A percentile compares a stretch with the other conserved stretches of the same genome.
phyloP scores from a whole-genome alignment of 2,797 vertebrate species.

The Girardinus metallicus region DNA sequence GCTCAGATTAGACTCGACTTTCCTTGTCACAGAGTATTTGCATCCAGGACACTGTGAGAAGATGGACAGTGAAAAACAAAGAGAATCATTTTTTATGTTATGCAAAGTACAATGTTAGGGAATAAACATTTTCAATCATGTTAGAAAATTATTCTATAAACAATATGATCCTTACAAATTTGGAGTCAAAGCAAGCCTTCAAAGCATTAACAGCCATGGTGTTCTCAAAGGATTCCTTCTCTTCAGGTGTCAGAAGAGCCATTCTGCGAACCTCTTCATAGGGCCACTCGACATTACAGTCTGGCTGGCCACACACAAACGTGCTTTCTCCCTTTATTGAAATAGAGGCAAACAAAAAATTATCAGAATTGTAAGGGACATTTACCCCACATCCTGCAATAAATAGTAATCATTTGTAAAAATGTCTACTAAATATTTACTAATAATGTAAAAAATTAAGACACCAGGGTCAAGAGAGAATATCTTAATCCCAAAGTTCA shows the following conservation, averaged over 20 bases:
- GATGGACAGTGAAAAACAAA: background rate
- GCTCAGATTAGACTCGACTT: constrained; percentile 1
- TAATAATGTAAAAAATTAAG: too few species aligned
- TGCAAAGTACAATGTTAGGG: background rate
- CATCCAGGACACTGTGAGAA: constrained; percentile 6
- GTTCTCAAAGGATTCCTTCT: constrained; percentile 65
- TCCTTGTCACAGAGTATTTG: background rate
- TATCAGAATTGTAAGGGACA: background rate
- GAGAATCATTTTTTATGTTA: constrained; percentile 33
- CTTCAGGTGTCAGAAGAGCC: constrained; percentile 68
- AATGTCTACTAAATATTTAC: too few species aligned
- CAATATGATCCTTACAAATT: constrained; percentile 54
- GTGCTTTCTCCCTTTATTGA: constrained; percentile 50
- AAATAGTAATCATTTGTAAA: background rate
- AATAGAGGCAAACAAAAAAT: background rate
- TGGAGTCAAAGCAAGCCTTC: constrained; percentile 46
- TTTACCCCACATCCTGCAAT: too few species aligned
- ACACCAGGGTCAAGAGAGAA: too few species aligned
- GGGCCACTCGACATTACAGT: constrained; percentile 59
- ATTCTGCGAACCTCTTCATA: constrained; percentile 70
- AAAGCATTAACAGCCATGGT: constrained; percentile 26
- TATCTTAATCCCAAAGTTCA: too few species aligned
- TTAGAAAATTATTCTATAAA: background rate
- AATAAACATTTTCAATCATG: background rate
- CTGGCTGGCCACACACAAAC: constrained; percentile 61